Conservation (phyloP, 1,140 invertebrate species). For the Drosophila carrolli region DNA sequence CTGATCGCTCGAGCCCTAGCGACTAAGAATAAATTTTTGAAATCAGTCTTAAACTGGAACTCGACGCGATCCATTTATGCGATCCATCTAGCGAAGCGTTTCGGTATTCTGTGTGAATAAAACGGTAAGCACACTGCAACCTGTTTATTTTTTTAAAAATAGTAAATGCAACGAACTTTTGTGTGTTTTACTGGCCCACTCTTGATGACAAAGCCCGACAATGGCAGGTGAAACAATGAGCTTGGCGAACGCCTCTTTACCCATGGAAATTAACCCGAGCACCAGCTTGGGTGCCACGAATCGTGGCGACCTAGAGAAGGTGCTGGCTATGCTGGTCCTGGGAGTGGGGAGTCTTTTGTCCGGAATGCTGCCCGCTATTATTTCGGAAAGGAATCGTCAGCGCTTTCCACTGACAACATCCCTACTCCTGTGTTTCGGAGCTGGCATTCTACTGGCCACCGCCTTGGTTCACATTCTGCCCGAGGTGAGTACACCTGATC, state of each 20-base stretch:
- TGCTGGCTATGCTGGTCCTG: slow-evolving; percentile 89
- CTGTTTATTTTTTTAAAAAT: slow-evolving; percentile 53
- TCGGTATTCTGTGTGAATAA: background rate
- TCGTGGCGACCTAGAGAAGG: slow-evolving; percentile 86
- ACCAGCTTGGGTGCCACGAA: slow-evolving; percentile 21
- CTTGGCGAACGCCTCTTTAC: slow-evolving; percentile 17
- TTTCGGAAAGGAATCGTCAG: slow-evolving; percentile 86
- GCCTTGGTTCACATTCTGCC: slow-evolving; percentile 93
- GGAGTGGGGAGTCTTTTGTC: slow-evolving; percentile 89
- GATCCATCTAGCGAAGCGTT: background rate
- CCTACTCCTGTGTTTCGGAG: slow-evolving; percentile 91
- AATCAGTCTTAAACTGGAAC: too few species aligned
- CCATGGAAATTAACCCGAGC: slow-evolving; percentile 11
- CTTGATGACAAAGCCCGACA: slow-evolving; percentile 44
- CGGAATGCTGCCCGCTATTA: slow-evolving; percentile 88
- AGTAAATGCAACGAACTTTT: slow-evolving; percentile 58
- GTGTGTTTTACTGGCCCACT: slow-evolving; percentile 3
- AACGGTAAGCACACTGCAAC: background rate
- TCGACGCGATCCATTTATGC: too few species aligned
- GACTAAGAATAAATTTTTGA: too few species aligned
- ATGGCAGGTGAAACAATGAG: slow-evolving; percentile 35
- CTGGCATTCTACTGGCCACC: slow-evolving; percentile 93
- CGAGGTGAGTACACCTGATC: slow-evolving; percentile 86
- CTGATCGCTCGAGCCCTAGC: too few species aligned
- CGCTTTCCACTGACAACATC: slow-evolving; percentile 87